These are phyloP conservation scores for Chaetophractus vellerosus DNA, from an alignment of 2,797 vertebrate genomes.

Conservation along the genomic window DNA sequence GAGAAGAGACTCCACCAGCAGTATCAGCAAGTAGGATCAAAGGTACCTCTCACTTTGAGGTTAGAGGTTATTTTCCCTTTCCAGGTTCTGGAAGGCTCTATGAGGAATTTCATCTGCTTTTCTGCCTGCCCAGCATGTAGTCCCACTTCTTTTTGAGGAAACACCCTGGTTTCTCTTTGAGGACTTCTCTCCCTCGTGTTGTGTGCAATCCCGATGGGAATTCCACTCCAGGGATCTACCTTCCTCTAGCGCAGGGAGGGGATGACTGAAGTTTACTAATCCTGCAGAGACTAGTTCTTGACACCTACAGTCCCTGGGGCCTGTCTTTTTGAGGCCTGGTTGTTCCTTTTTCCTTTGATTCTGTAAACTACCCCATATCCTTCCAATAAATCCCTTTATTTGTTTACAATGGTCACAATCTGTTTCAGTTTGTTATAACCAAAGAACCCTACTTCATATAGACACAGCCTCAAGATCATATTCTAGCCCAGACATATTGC, in stretches of 20 bases:
- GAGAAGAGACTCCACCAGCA: not conserved
- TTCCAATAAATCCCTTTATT: not conserved
- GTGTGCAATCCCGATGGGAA: not conserved
- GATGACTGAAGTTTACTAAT: not conserved
- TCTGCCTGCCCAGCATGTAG: not conserved
- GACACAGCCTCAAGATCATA: not conserved
- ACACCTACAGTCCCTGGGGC: not conserved
- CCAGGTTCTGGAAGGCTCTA: not conserved
- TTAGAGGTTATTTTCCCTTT: not conserved
- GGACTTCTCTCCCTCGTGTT: not conserved
- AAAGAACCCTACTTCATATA: not conserved
- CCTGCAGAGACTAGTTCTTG: not conserved
- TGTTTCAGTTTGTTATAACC: not conserved
- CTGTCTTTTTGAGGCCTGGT: not conserved
- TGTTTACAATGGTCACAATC: not conserved
- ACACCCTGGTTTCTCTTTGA: not conserved
- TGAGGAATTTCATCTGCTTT: not conserved
- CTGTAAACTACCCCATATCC: not conserved
- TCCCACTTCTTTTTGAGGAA: not conserved
- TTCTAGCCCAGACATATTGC: not conserved
- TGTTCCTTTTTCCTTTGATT: not conserved
- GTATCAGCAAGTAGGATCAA: not conserved
- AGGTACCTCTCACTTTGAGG: not conserved
- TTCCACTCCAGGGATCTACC: too few species aligned
- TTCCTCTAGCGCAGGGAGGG: not conserved